Evolutionary conservation across 1,140 invertebrate species (phyloP), one percentile per base, ranked within the genome.

Genomic region (Leguminivora glycinivorella): DNA sequence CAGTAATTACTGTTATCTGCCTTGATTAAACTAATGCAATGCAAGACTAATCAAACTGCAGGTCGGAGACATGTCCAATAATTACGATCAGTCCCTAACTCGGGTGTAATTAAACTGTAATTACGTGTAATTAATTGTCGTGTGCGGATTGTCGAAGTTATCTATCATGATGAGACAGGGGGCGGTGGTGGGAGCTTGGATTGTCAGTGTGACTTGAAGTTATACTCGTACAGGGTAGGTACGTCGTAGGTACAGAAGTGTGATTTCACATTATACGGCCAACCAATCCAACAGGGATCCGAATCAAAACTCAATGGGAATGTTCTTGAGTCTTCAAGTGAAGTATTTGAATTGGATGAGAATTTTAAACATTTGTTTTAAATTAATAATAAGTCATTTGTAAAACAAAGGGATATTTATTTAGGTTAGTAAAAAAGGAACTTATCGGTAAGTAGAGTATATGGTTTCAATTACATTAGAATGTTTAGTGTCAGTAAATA

Each of bases 241-340:
- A n/a, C n/a, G n/a, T n/a, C n/a, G n/a, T n/a, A n/a, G n/a, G n/a
- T n/a, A n/a, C n/a, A n/a, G n/a, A n/a, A n/a, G n/a, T n/a, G n/a
- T n/a, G n/a, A n/a, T n/a, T n/a, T n/a, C n/a, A n/a, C 68, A 71
- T 75, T 70, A 72, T n/a, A n/a, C n/a, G n/a, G n/a, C 66, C 31
- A 72, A 70, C 70, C 69, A 68, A 72, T 68, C 34, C 47, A 26
- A 70, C 56, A 19, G 34, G 63, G 22, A 60, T 70, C 69, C 67
- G 72, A 67, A 72, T 17, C 58, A 29, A 68, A 67, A 47, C 26
- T 70, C 14, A 58, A 56, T 47, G 34, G 26, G 60, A 70, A 63
- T 72, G 58, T 70, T 70, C 71, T 77, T 73, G 71, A 29, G 43
- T 72, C 67, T 73, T 26, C 63, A 22, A 52, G 10, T 4, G 1